phyloP scores from a whole-genome alignment of 2,113 vertebrate species.

The Chionis minor region DNA sequence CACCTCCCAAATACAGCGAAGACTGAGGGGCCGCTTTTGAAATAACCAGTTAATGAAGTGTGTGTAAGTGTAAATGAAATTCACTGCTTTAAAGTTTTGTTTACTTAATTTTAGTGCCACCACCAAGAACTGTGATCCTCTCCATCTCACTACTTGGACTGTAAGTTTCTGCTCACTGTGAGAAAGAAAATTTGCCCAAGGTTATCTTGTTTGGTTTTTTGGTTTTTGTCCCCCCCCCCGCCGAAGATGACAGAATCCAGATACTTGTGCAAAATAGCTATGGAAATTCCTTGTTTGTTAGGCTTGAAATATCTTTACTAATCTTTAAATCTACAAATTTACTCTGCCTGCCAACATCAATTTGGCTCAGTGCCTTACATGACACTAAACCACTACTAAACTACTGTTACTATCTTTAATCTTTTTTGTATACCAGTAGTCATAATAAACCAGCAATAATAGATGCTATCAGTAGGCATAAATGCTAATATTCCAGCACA shows the following conservation, averaged over 20 bases:
- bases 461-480: background rate
- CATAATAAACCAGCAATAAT: background rate
- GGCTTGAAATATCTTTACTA: background rate
- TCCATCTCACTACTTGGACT: background rate
- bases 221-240: background rate
- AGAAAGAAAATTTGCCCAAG: background rate
- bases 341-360: background rate
- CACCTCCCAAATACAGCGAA: background rate
- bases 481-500: background rate
- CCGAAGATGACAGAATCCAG: background rate
- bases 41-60: background rate
- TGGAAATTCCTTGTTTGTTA: background rate
- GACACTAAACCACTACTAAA: background rate
- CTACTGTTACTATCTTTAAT: background rate
- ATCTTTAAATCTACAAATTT: background rate
- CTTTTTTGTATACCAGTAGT: background rate
- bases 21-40: background rate
- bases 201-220: background rate
- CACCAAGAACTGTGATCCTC: background rate
- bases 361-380: constrained; percentile 13
- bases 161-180: background rate
- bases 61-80: background rate
- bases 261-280: background rate
- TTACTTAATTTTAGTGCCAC: background rate
- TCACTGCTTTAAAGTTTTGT: background rate